A percentile compares a stretch with the other conserved stretches of the same genome.
These are phyloP conservation scores for Psilopogon haemacephalus DNA, from an alignment of 2,113 vertebrate species.

Conservation along the genomic window DNA sequence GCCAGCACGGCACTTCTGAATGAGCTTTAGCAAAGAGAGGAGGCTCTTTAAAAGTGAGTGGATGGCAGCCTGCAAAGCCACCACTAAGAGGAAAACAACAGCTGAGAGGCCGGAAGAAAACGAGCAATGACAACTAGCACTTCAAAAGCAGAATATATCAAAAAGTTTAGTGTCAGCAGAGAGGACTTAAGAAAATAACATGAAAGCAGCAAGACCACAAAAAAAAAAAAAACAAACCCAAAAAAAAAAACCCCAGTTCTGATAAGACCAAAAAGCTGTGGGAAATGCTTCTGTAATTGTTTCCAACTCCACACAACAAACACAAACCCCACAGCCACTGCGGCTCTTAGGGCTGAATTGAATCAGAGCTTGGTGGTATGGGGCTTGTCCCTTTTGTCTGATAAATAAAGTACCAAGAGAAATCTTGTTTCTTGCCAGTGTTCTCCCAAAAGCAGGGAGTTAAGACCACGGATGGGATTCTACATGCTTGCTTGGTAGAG, in stretches of 20 bases:
- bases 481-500: neutral
- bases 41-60: neutral
- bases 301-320: slow-evolving; percentile 5
- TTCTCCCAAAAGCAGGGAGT: neutral
- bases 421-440: neutral
- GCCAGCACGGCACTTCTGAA: neutral
- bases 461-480: neutral
- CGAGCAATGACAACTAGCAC: neutral
- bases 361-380: neutral
- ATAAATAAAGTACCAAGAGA: neutral
- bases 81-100: slow-evolving; percentile 1
- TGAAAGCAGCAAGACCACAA: slow-evolving; percentile 11
- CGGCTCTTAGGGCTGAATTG: neutral
- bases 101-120: slow-evolving; percentile 5
- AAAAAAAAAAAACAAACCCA: neutral
- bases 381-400: neutral
- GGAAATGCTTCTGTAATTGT: neutral
- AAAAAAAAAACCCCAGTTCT: neutral
- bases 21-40: neutral
- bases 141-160: slow-evolving; percentile 30
- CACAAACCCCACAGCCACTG: neutral
- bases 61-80: neutral
- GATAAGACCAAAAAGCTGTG: slow-evolving; percentile 1
- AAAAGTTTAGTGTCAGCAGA: slow-evolving; percentile 31
- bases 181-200: slow-evolving; percentile 42